Evolutionary conservation across 2,888 invertebrate species (phyloP), one percentile per base, ranked within the genome.

Genomic region (Cerastis leucographa): DNA sequence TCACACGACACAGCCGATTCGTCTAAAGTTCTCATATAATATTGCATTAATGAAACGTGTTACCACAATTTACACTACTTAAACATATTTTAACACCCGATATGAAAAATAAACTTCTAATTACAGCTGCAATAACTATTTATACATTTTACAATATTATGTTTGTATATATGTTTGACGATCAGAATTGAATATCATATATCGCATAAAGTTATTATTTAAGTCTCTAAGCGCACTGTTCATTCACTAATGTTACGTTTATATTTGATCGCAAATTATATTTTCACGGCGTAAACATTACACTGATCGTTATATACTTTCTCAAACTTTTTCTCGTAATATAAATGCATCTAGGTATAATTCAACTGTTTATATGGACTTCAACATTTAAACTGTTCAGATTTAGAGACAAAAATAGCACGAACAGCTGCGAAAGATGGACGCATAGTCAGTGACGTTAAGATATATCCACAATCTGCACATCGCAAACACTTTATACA

Each of bases 71-170:
- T 95, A 96, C 94, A 95, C 96, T 96, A 96, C 95, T 93, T 96
- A 96, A 92, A 95, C 93, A 94, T 96, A 95, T 95, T 92, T 95
- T 93, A 96, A 96, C 96, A 96, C 95, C 94, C 95, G 95, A 96
- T 96, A 96, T 96, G 96, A 96, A 96, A 96, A 96, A 96, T 96
- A 96, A 96, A 96, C 95, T 93, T 95, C 96, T 96, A 96, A 96
- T 95, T 96, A 96, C 95, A 95, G 96, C 94, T 95, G 96, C 96
- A 96, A 96, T 96, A 96, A 96, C 96, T 96, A 96, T 96, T 96
- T 96, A 95, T 96, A 96, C 96, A 96, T 96, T 96, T 95, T 95
- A 96, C 91, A 94, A 93, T 94, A 94, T 91, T 87, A 92, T 93
- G 93, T 94, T 91, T 93, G 91, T 92, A 92, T 80, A 80, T 92